These are phyloP conservation scores for Rhaphigaster nebulosa DNA, from an alignment of 2,888 invertebrate species.

Conservation along the genomic window DNA sequence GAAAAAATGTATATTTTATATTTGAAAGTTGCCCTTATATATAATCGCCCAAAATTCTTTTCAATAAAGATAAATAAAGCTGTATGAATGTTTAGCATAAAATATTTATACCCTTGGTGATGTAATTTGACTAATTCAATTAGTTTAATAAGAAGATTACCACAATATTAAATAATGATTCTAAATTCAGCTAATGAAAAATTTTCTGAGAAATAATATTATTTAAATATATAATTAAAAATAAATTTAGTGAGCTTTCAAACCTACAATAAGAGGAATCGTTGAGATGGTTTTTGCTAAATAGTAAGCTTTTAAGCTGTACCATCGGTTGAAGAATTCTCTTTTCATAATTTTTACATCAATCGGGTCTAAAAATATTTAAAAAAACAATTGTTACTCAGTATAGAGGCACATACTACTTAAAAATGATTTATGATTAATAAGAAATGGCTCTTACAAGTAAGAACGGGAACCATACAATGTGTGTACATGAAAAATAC, in stretches of 20 bases:
- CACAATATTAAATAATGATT: neutral
- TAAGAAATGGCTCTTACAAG: slow-evolving; percentile 72
- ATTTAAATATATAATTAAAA: neutral
- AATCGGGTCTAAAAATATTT: slow-evolving; percentile 73
- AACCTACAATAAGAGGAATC: slow-evolving; percentile 74
- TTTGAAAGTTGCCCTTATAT: no score
- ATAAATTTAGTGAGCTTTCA: neutral
- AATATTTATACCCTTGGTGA: no score
- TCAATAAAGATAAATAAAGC: no score
- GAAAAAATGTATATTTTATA: no score
- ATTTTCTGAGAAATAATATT: neutral
- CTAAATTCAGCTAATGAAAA: neutral
- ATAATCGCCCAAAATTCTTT: no score
- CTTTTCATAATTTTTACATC: slow-evolving; percentile 74
- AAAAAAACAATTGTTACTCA: slow-evolving; percentile 66
- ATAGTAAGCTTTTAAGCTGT: slow-evolving; percentile 76
- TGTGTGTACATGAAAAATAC: slow-evolving; percentile 78
- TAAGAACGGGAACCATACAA: slow-evolving; percentile 74
- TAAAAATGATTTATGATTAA: neutral
- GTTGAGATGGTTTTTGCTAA: slow-evolving; percentile 73
- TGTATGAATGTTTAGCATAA: no score
- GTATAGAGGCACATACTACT: slow-evolving; percentile 71
- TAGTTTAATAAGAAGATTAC: neutral
- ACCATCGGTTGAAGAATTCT: slow-evolving; percentile 79
- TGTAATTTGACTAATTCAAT: no score